A percentile compares a stretch with the other conserved stretches of the same genome.
Evolutionary conservation across 2,888 invertebrate genomes (phyloP).

Genomic region (Amblyjoppa fuscipennis): DNA sequence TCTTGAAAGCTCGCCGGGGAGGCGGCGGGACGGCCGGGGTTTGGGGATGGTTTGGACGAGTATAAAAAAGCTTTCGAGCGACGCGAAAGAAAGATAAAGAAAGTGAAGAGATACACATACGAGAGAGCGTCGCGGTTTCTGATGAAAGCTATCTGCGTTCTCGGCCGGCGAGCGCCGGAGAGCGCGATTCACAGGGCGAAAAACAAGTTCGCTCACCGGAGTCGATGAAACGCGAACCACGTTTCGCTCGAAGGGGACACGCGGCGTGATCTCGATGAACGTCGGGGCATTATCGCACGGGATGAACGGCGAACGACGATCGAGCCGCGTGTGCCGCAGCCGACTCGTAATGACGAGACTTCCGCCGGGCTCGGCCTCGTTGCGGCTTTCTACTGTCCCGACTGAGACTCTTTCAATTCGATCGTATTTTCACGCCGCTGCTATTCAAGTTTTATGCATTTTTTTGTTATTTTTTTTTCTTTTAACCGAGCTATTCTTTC

Average conservation of each 20-base stretch:
- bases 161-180: slow-evolving; percentile 4
- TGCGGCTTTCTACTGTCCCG: neutral
- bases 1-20: slow-evolving; percentile 72
- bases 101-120: slow-evolving; percentile 59
- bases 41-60: neutral
- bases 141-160: slow-evolving; percentile 73
- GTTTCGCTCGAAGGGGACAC: slow-evolving; percentile 37
- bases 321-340: slow-evolving; percentile 35
- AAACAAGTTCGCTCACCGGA: slow-evolving; percentile 50
- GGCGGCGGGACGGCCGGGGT: neutral
- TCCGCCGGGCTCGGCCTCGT: neutral
- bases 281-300: neutral
- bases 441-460: neutral
- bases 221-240: slow-evolving; percentile 49
- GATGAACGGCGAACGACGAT: slow-evolving; percentile 23
- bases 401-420: neutral
- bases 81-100: slow-evolving; percentile 39
- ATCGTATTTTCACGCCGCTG: neutral
- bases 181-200: neutral
- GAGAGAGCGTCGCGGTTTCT: slow-evolving; percentile 57
- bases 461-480: neutral
- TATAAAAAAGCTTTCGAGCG: slow-evolving; percentile 44
- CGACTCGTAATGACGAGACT: slow-evolving; percentile 58
- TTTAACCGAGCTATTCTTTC: neutral
- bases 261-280: slow-evolving; percentile 39